Base-by-base conservation (phyloP, 2,113 vertebrate genomes). In the Geothlypis trichas region DNA sequence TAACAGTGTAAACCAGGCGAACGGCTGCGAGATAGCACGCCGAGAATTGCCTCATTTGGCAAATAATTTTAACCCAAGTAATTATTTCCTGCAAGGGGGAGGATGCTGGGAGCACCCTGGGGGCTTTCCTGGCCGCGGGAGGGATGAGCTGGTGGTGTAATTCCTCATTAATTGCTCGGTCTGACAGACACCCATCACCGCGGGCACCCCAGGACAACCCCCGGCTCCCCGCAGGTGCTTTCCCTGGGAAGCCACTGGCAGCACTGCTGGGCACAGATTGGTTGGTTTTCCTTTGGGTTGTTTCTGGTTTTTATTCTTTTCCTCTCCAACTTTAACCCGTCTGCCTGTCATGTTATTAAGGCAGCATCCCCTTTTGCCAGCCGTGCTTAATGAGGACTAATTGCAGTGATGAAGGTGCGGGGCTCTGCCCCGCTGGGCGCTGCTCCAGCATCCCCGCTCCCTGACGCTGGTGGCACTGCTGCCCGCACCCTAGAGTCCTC, bases 21-120 rank as follows among this genome's bases (percentile, higher is more conserved):
- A 87, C 37, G 28, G 95, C 90, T 93, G 62, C 2, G 18, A 94
- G 95, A 92, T 79, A 95, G 63, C 95, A 85, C 79, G 58, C 77
- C 11, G 77, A 87, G 91, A 97, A 97, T 75, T 76, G 91, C 95
- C 96, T 98, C 96, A 92, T 97, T 98, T 96, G 92, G 94, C 96
- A 98, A 97, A 98, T 97, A 97, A 97, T 97, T 97, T 96, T 89
- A 83, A 95, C 39, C 47, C 67, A 27, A 92, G 87, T 95, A 96
- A 97, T 97, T 97, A 97, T 98, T 97, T 97, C 93, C 91, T 74
- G 83, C 89, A 83, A 86, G 52, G 61, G 71, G 90, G 65, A 79
- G 3, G 42, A 86, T 78, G 89, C 22, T 1, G 61, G 37, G 77
- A 30, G 3, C 27, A 87, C 93, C 77, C 15, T 0, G 76, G 85